A percentile compares a stretch with the other conserved stretches of the same genome.
Evolutionary conservation across 2,888 invertebrate genomes (phyloP).

Genomic region (Epinotia brunnichana): DNA sequence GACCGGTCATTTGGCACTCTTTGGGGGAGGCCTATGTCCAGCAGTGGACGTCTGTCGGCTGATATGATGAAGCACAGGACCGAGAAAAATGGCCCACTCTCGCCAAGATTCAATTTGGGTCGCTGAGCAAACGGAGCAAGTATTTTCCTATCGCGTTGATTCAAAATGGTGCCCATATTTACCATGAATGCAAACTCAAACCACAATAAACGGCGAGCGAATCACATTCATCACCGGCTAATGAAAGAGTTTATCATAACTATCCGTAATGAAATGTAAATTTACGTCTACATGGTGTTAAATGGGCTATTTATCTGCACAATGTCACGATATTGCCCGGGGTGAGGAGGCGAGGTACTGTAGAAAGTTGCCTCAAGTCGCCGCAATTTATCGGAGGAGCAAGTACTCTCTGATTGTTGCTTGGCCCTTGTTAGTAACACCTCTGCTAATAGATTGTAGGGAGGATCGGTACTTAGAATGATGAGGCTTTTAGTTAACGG

Average conservation of each 20-base stretch:
- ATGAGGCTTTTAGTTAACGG: slow-evolving; percentile 1
- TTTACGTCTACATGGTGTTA: slow-evolving; percentile 40
- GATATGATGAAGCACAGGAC: no score
- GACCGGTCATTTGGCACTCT: no score
- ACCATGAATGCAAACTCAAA: slow-evolving; percentile 1
- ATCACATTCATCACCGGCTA: slow-evolving; percentile 38
- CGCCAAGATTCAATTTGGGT: no score
- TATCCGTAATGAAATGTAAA: slow-evolving; percentile 43
- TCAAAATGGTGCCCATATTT: slow-evolving; percentile 1
- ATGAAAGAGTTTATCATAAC: slow-evolving; percentile 44
- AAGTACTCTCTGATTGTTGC: slow-evolving; percentile 35
- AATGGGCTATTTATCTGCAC: slow-evolving; percentile 43
- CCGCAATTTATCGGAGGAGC: slow-evolving; percentile 29
- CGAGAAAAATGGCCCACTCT: no score
- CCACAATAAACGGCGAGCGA: slow-evolving; percentile 19
- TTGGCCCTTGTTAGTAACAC: slow-evolving; percentile 36
- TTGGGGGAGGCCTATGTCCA: no score
- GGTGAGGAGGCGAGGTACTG: slow-evolving; percentile 18
- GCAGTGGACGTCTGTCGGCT: no score
- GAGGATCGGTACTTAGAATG: slow-evolving; percentile 5
- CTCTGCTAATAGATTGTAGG: slow-evolving; percentile 36
- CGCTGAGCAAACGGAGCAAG: no score
- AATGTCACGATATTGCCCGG: slow-evolving; percentile 40
- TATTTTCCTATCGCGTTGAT: background rate
- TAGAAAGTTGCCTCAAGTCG: background rate